A percentile compares a stretch with the other conserved stretches of the same genome.
Conservation (phyloP, 2,797 vertebrate species). For the Huso huso region DNA sequence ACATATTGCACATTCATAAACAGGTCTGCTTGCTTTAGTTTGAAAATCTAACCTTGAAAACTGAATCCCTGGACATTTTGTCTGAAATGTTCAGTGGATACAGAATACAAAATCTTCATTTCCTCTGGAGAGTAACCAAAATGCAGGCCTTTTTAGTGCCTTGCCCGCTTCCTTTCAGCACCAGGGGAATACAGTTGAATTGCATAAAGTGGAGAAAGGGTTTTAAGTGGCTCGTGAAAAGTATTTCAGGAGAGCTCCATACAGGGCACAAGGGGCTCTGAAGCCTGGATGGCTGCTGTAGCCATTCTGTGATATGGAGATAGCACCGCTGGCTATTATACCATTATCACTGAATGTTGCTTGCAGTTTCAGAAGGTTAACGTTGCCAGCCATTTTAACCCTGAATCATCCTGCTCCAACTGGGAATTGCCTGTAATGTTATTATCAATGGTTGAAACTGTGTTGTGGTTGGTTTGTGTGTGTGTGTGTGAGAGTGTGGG, state of each 20-base stretch:
- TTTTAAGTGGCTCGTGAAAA: background rate
- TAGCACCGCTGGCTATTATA: too few relatives aligned
- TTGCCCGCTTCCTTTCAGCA: background rate
- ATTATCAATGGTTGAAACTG: too few relatives aligned
- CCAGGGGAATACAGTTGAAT: background rate
- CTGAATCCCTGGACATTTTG: background rate
- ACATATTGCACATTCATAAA: too few relatives aligned
- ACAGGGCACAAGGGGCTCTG: background rate
- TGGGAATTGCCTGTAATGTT: too few relatives aligned
- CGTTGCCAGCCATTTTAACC: too few relatives aligned
- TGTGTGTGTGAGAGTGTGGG: too few relatives aligned
- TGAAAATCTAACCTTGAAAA: background rate
- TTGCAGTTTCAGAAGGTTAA: too few relatives aligned
- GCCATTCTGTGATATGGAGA: too few relatives aligned
- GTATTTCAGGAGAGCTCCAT: background rate
- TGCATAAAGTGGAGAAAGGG: background rate
- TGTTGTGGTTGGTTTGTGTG: too few relatives aligned
- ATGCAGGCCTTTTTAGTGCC: background rate
- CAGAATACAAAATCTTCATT: background rate
- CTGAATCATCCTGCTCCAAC: too few relatives aligned
- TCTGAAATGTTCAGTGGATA: background rate
- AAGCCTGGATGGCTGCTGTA: too few relatives aligned
- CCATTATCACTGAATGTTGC: too few relatives aligned
- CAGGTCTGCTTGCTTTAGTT: background rate
- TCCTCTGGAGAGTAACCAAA: background rate